Evolutionary conservation across 1,140 invertebrate genomes (phyloP).

Genomic region (Scaptodrosophila lebanonensis): DNA sequence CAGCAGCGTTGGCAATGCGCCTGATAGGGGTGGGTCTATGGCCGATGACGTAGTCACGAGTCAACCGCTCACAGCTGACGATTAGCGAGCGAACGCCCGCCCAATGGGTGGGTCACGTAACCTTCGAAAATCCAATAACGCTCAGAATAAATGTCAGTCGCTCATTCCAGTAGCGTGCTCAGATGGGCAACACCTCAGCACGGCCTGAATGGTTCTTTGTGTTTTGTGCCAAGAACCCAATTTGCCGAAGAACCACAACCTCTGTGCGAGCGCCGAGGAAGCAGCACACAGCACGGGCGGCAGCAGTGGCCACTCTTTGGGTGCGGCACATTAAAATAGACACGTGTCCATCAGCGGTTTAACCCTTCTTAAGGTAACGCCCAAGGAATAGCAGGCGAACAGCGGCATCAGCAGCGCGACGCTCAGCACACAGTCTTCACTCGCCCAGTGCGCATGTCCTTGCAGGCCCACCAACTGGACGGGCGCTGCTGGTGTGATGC

Average conservation of each 20-base stretch:
- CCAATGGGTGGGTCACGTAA: conserved; percentile 41
- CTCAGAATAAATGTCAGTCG: background rate
- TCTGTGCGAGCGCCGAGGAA: conserved; percentile 29
- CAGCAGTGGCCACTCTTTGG: conserved; percentile 17
- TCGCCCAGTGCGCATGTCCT: conserved; percentile 54
- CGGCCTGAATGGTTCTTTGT: conserved; percentile 58
- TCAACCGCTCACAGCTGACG: conserved; percentile 29
- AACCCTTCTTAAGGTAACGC: conserved; percentile 78
- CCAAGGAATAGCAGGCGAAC: conserved; percentile 72
- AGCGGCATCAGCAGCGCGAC: conserved; percentile 6
- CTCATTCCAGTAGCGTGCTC: conserved; percentile 34
- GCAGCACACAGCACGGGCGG: conserved; percentile 20
- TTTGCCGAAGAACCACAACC: conserved; percentile 34
- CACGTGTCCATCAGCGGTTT: conserved; percentile 77
- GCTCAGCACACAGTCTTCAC: background rate
- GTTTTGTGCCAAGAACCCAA: conserved; percentile 57
- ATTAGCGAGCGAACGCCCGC: conserved; percentile 33
- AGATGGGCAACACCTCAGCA: conserved; percentile 11
- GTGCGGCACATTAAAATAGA: conserved; percentile 53
- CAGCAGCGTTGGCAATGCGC: conserved; percentile 14
- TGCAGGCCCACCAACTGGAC: background rate
- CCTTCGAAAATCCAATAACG: conserved; percentile 42
- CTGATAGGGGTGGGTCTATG: conserved; percentile 54
- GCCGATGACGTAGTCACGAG: conserved; percentile 15
- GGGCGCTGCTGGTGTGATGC: background rate